These are phyloP conservation scores for Gymnobelideus leadbeateri DNA, from an alignment of 2,113 vertebrate genomes.

Conservation along the genomic window DNA sequence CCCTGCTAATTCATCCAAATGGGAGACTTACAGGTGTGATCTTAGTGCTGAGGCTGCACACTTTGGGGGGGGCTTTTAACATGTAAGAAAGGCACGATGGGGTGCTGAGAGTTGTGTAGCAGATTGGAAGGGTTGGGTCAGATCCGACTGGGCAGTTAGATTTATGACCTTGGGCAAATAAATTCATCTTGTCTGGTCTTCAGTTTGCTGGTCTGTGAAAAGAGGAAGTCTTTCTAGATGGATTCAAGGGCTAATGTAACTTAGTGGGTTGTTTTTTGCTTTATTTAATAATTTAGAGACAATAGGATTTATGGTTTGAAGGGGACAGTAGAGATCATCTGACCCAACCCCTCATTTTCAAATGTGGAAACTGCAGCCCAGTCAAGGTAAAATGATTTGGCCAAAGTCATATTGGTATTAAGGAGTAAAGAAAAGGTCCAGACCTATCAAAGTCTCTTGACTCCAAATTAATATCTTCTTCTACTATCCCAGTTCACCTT, in stretches of 20 bases:
- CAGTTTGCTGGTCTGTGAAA: neutral
- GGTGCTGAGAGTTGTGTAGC: neutral
- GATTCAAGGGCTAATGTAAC: neutral
- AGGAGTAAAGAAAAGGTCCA: neutral
- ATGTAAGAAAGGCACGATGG: neutral
- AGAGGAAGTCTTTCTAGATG: neutral
- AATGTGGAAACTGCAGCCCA: neutral
- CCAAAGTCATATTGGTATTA: neutral
- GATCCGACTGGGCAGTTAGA: neutral
- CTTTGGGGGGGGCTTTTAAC: neutral
- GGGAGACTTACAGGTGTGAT: neutral
- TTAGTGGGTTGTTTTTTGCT: neutral
- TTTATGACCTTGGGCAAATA: neutral
- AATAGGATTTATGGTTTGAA: neutral
- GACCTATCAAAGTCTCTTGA: neutral
- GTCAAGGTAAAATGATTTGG: neutral
- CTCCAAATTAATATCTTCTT: neutral
- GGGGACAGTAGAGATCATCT: neutral
- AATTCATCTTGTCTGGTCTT: neutral
- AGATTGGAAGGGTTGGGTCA: neutral
- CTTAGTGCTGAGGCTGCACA: neutral
- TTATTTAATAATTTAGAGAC: neutral
- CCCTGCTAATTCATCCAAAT: neutral
- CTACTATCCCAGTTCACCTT: neutral
- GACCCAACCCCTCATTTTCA: neutral